These are phyloP conservation scores for Benitochromis conjunctus DNA, from an alignment of 2,113 vertebrate species.

Conservation along the genomic window DNA sequence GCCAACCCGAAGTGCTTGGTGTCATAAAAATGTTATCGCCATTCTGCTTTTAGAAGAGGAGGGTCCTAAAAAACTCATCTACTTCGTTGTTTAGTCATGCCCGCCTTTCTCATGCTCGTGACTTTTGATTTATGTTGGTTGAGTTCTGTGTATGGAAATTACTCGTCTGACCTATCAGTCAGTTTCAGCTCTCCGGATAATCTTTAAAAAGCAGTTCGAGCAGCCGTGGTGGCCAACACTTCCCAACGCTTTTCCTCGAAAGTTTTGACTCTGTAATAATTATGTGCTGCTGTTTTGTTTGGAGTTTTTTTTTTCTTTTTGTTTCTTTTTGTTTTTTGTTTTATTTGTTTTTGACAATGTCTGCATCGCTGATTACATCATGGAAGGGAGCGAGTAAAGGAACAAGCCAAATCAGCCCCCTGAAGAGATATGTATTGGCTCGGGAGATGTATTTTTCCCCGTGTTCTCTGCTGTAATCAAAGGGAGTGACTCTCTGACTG, in stretches of 20 bases:
- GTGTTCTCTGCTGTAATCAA: constrained; percentile 66
- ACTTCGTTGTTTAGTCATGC: background rate
- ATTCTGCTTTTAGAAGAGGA: background rate
- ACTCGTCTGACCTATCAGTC: background rate
- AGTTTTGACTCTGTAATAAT: background rate
- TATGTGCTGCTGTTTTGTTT: background rate
- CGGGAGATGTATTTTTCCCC: constrained; percentile 40
- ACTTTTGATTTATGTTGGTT: constrained; percentile 56
- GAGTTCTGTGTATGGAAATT: constrained; percentile 25
- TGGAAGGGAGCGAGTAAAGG: constrained; percentile 27
- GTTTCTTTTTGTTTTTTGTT: constrained; percentile 7
- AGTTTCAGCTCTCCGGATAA: background rate
- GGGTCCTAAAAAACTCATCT: background rate
- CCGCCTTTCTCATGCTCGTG: background rate
- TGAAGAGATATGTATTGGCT: constrained; percentile 52
- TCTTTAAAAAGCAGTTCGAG: background rate
- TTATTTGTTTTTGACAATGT: constrained; percentile 3
- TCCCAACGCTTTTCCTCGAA: background rate
- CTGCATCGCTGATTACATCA: constrained; percentile 61
- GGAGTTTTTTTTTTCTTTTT: background rate
- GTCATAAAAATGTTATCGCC: constrained; percentile 57
- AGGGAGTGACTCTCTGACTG: constrained; percentile 51
- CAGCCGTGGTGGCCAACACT: background rate
- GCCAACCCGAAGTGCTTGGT: constrained; percentile 46
- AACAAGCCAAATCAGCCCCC: constrained; percentile 73